Percentiles rank a stretch among this genome's conserved stretches.
Evolutionary conservation across 2,888 invertebrate species (phyloP).

Genomic region (Spodoptera exigua): DNA sequence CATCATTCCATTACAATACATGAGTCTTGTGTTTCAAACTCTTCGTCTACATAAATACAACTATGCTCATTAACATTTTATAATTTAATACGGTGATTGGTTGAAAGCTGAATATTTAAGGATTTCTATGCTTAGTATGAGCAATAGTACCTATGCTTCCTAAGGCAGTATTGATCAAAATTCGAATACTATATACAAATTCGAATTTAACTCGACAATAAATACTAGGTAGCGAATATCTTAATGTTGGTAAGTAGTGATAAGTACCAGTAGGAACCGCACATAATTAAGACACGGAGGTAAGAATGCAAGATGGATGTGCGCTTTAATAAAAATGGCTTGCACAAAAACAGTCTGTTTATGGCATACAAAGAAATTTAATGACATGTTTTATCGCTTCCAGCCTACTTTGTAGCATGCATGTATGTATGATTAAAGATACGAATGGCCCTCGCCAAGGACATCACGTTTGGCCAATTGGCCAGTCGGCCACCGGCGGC

Average conservation of each 20-base stretch:
- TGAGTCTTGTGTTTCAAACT: constrained; percentile 54
- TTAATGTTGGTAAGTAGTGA: too few species aligned
- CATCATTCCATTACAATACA: constrained; percentile 79
- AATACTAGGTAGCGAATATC: too few species aligned
- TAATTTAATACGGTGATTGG: not conserved
- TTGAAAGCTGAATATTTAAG: not conserved
- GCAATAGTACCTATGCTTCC: too few species aligned
- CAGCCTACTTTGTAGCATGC: constrained; percentile 42
- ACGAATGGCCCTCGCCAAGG: constrained; percentile 67
- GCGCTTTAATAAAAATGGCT: constrained; percentile 5
- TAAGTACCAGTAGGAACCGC: too few species aligned
- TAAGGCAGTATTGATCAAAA: too few species aligned
- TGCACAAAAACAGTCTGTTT: constrained; percentile 15
- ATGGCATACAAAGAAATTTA: constrained; percentile 37
- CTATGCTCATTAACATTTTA: constrained; percentile 3
- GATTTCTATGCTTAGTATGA: too few species aligned
- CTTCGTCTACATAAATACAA: constrained; percentile 25
- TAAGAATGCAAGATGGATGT: constrained; percentile 1
- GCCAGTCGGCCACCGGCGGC: constrained; percentile 65
- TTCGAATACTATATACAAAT: too few species aligned
- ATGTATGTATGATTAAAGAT: constrained; percentile 57
- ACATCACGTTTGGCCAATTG: constrained; percentile 69
- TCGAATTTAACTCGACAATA: too few species aligned
- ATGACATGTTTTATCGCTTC: constrained; percentile 45
- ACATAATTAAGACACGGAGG: not conserved